Conservation (phyloP, 1,140 invertebrate genomes). For the Drosophila rufa region DNA sequence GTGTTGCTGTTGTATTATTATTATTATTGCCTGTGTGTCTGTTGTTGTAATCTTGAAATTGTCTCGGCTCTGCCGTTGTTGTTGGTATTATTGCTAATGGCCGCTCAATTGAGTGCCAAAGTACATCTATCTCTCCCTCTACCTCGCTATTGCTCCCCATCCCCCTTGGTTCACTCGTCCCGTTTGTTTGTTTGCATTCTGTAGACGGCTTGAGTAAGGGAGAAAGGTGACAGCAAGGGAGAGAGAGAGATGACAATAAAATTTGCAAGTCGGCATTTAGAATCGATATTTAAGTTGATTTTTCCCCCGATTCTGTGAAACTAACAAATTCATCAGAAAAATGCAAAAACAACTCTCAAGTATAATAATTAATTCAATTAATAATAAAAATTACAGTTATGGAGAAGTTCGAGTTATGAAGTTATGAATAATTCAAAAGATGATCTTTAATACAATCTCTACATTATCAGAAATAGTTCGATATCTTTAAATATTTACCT, state of each 20-base stretch:
- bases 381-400: neutral
- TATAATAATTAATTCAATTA: neutral
- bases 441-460: too few relatives aligned
- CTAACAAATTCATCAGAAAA: conserved; percentile 3
- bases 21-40: conserved; percentile 40
- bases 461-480: too few relatives aligned
- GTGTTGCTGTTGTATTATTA: conserved; percentile 23
- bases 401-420: too few relatives aligned
- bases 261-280: conserved; percentile 17
- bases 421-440: too few relatives aligned
- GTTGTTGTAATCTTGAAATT: conserved; percentile 81
- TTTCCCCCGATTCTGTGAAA: conserved; percentile 17
- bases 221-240: neutral
- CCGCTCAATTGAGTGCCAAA: conserved; percentile 81
- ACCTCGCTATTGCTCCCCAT: neutral
- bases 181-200: conserved; percentile 23
- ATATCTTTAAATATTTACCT: too few relatives aligned
- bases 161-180: neutral
- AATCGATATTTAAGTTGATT: conserved; percentile 21
- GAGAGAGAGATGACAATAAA: neutral
- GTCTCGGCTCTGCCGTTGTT: conserved; percentile 61
- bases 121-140: conserved; percentile 49
- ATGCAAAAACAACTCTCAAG: neutral
- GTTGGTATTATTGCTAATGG: conserved; percentile 76
- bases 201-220: neutral